Percentiles rank a stretch among this genome's conserved stretches.
These are phyloP conservation scores for Dryas iulia DNA, from an alignment of 1,140 invertebrate species.

Conservation along the genomic window DNA sequence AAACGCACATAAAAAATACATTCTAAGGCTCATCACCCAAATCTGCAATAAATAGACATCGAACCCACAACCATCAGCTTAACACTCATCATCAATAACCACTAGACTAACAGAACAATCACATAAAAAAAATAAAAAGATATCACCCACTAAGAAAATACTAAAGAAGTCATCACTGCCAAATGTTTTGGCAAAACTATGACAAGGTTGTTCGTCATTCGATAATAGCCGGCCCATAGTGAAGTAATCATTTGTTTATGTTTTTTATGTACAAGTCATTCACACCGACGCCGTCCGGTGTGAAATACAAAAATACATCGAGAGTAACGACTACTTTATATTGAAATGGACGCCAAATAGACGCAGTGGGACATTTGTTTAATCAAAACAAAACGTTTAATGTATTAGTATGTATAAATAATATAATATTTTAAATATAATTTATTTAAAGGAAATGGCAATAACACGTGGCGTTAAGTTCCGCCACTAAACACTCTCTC, in stretches of 20 bases:
- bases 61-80: too few relatives aligned
- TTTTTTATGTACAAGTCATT: constrained; percentile 53
- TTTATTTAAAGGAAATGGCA: too few relatives aligned
- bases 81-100: too few relatives aligned
- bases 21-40: too few relatives aligned
- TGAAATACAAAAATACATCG: constrained; percentile 9
- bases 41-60: too few relatives aligned
- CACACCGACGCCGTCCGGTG: constrained; percentile 20
- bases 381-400: too few relatives aligned
- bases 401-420: too few relatives aligned
- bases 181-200: constrained; percentile 58
- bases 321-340: background rate
- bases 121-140: background rate
- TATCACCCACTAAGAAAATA: constrained; percentile 46
- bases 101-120: background rate
- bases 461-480: too few relatives aligned
- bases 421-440: too few relatives aligned
- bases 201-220: constrained; percentile 63
- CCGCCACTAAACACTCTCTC: too few relatives aligned
- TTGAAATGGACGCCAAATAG: background rate
- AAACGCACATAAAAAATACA: too few relatives aligned
- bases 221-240: constrained; percentile 62
- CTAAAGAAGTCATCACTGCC: constrained; percentile 63
- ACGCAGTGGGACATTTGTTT: background rate
- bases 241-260: constrained; percentile 69